These are phyloP conservation scores for Benitochromis conjunctus DNA, from an alignment of 2,113 vertebrate species.

Conservation along the genomic window DNA sequence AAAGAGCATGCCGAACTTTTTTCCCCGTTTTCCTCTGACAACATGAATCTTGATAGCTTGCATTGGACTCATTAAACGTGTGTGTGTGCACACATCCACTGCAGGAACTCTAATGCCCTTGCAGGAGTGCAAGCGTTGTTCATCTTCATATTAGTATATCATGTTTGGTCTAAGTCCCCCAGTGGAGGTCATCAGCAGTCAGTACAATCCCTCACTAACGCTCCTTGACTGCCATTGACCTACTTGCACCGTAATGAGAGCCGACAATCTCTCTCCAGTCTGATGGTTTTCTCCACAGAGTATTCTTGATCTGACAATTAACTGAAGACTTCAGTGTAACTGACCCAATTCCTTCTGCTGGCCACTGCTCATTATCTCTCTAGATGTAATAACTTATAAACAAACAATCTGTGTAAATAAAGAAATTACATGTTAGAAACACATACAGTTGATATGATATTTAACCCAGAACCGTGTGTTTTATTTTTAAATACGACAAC, in stretches of 20 bases:
- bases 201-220: background rate
- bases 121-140: background rate
- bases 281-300: background rate
- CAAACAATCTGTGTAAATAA: background rate
- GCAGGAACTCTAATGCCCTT: background rate
- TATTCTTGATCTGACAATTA: conserved; percentile 5
- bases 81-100: background rate
- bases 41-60: background rate
- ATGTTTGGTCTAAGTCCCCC: background rate
- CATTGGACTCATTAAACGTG: background rate
- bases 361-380: background rate
- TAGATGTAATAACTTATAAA: background rate
- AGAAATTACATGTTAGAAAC: background rate
- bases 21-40: background rate
- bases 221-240: conserved; percentile 37
- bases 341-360: background rate
- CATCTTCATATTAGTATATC: background rate
- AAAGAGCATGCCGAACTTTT: background rate
- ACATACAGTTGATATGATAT: too few relatives aligned
- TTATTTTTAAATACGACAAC: background rate
- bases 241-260: conserved; percentile 21
- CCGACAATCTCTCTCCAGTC: background rate
- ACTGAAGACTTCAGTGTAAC: background rate
- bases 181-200: conserved; percentile 11
- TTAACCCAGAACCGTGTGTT: background rate